Base-by-base conservation (phyloP, 2,888 invertebrate genomes). In the Synergus laeviventris region DNA sequence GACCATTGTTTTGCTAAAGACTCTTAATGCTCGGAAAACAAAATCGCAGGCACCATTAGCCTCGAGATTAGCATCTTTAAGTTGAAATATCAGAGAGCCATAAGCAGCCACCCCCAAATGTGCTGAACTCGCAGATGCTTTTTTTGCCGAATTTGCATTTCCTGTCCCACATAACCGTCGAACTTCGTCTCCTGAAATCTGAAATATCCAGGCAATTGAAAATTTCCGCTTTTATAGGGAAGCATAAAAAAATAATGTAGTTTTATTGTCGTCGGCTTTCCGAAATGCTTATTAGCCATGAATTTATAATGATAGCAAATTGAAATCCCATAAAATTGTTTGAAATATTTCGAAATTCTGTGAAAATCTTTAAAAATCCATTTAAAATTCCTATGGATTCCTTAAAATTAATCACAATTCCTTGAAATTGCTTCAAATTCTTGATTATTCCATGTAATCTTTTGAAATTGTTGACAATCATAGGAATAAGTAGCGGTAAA, bases 21-120 rank as follows among this genome's bases (percentile, higher is more conserved):
- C 95, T 85, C 93, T 93, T 70, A 95, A 92, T 0, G 95, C 95
- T 78, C 94, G 93, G 89, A 94, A 94, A 14, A 95, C 93, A 86
- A 95, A 96, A 89, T 96, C 95, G 83, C 95, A 94, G 0, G 94
- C 94, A 11, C 94, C 94, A 1, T 93, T 94, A 0, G 96, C 95
- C 86, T 96, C 96, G 91, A 95, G 93, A 84, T 95, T 95, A 76
- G 96, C 96, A 84, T 96, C 96, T 85, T 95, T 95, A 76, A 96
- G 92, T 90, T 96, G 95, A 87, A 95, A 96, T 56, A 95, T 95
- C 84, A 96, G 94, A 2, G 95, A 95, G 73, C 96, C 96, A 87
- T 96, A 96, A 0, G 95, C 95, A 1, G 92, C 91, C 11, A 92
- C 89, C 14, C 92, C 91, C 73, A 89, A 83, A 4, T 87, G 87